Evolutionary conservation across 2,797 vertebrate species (phyloP).

Genomic region (Aulostomus chinensis): DNA sequence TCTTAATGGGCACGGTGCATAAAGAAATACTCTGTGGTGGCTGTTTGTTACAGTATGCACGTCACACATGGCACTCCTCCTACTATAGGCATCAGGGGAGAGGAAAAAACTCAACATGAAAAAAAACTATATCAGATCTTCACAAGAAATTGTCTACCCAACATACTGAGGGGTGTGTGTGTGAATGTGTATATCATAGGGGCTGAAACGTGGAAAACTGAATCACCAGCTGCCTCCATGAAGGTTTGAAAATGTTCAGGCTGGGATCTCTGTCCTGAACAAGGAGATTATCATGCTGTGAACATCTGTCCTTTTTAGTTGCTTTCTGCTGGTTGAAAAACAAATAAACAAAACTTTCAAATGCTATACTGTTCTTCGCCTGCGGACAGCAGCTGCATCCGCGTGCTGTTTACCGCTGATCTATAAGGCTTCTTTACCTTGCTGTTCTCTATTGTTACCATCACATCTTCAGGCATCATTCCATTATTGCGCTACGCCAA

Average conservation of each 20-base stretch:
- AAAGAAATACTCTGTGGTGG: conserved; percentile 16
- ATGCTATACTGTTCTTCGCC: neutral
- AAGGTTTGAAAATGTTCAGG: neutral
- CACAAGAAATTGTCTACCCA: too few relatives aligned
- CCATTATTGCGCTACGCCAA: conserved; percentile 15
- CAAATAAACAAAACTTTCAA: neutral
- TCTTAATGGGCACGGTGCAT: conserved; percentile 30
- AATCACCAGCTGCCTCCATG: neutral
- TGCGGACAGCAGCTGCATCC: neutral
- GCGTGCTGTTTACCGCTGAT: too few relatives aligned
- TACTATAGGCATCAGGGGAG: neutral
- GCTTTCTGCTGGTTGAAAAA: neutral
- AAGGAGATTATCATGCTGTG: neutral
- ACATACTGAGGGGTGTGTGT: neutral
- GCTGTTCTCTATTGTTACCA: neutral
- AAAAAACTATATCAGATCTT: too few relatives aligned
- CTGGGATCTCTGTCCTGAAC: neutral
- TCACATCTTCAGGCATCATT: too few relatives aligned
- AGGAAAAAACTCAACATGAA: neutral
- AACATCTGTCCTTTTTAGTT: neutral
- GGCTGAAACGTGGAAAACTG: too few relatives aligned
- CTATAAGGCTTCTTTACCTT: conserved; percentile 16
- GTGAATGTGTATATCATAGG: neutral
- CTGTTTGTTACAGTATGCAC: conserved; percentile 14
- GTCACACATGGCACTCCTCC: conserved; percentile 2